Conservation (phyloP, 2,113 vertebrate species). For the Oceanodroma tethys region DNA sequence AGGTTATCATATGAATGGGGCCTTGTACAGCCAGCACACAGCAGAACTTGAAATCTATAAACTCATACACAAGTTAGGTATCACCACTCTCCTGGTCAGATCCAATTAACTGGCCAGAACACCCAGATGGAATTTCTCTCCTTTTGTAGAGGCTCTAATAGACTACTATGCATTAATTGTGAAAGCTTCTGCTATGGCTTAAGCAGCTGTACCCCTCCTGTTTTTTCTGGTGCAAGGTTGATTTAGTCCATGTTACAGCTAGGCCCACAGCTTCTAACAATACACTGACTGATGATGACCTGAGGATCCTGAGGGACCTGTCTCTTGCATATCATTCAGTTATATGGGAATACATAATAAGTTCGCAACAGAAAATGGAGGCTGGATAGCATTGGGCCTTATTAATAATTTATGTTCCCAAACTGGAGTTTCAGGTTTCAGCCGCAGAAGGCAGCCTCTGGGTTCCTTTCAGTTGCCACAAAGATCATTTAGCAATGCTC, state of each 20-base stretch:
- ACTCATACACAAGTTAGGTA: background rate
- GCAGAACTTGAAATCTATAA: background rate
- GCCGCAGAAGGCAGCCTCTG: background rate
- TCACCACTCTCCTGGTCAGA: background rate
- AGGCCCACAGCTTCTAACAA: background rate
- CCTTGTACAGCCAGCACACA: background rate
- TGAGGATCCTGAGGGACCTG: background rate
- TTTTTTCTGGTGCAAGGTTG: background rate
- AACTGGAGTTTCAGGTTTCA: conserved; percentile 24
- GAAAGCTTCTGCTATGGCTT: background rate
- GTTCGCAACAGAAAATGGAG: background rate
- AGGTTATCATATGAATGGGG: background rate
- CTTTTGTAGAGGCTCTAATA: background rate
- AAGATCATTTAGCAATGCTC: conserved; percentile 19
- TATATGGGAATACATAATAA: background rate
- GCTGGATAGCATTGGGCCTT: background rate
- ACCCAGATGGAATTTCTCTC: background rate
- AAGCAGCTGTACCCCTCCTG: background rate
- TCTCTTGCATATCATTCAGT: background rate
- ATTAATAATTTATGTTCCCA: conserved; percentile 54
- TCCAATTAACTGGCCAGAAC: background rate
- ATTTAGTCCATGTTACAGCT: background rate
- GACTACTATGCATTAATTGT: background rate
- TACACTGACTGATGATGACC: background rate
- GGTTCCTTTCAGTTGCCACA: conserved; percentile 12